phyloP scores from a whole-genome alignment of 1,140 invertebrate genomes.

The Portunus trituberculatus region DNA sequence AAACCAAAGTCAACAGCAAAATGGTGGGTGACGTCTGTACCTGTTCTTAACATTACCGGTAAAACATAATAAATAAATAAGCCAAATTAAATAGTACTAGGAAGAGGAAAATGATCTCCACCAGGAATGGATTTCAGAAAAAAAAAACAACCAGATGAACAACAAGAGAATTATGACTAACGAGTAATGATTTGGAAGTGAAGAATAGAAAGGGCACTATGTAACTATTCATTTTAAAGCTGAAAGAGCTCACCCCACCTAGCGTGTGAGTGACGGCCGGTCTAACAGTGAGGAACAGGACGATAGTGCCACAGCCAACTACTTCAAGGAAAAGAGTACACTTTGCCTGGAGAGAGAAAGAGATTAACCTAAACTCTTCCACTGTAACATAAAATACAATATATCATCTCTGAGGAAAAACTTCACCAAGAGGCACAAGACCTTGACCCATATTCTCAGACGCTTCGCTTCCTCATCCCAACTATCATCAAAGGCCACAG shows the following conservation, averaged over 20 bases:
- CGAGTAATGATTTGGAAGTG: slow-evolving; percentile 3
- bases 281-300: slow-evolving; percentile 58
- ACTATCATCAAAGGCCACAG: slow-evolving; percentile 10
- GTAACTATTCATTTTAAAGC: slow-evolving; percentile 62
- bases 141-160: slow-evolving; percentile 14
- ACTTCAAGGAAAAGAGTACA: slow-evolving; percentile 41
- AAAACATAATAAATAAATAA: slow-evolving; percentile 72
- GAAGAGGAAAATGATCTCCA: slow-evolving; percentile 53
- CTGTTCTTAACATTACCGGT: slow-evolving; percentile 56
- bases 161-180: slow-evolving; percentile 43
- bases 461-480: slow-evolving; percentile 21
- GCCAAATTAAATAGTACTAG: slow-evolving; percentile 64
- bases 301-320: slow-evolving; percentile 57
- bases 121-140: slow-evolving; percentile 68
- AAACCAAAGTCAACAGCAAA: slow-evolving; percentile 46
- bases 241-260: slow-evolving; percentile 68
- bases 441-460: neutral
- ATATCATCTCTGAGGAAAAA: slow-evolving; percentile 53
- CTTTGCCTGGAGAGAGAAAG: neutral
- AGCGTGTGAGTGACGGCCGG: slow-evolving; percentile 63
- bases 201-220: slow-evolving; percentile 62
- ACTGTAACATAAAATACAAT: slow-evolving; percentile 39
- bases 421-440: slow-evolving; percentile 34
- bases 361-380: slow-evolving; percentile 35
- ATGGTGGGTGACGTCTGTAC: slow-evolving; percentile 32